Base-by-base conservation (phyloP, 2,888 invertebrate genomes). In the Hesperia comma region DNA sequence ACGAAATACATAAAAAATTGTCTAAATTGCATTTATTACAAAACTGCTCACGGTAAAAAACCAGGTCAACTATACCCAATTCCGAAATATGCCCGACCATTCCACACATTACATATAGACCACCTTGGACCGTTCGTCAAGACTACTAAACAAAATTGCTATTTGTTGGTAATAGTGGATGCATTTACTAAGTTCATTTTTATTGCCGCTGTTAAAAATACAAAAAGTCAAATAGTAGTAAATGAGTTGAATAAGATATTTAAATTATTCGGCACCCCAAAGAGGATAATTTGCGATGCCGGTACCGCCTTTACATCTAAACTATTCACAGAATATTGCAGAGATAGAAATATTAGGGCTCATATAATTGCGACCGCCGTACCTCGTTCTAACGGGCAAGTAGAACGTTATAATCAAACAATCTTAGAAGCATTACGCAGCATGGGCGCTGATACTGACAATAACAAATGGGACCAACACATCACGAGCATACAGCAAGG, bases 291-390 rank as follows among this genome's bases (percentile, higher is more conserved):
- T 8, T 68, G 69, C 63, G 78, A 78, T 49, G 71, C 74, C 7
- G 77, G 76, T 10, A 71, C 67, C 54, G 71, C 74, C 0, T 77
- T 75, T 43, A 78, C 76, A 1, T 75, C 74, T 0, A 71, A 75
- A 17, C 7, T 64, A 14, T 76, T 73, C 66, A 63, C 2, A 7
- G 43, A 53, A 1, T 76, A 68, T 67, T 75, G 74, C 57, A 68
- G 58, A 1, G 63, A 68, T 19, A 60, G 26, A 15, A 66, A 68
- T 54, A 71, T 75, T 53, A 63, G 71, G 41, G 69, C 40, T 4
- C 70, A 71, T 33, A 15, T 71, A 41, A 72, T 70, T n/a, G 72
- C 72, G 2, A 72, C 70, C 8, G 72, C 70, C 6, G 51, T 70
- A 33, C 70, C 68, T 4, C 64, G 70, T 14, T 67, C 67, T 8